phyloP scores from a whole-genome alignment of 2,113 vertebrate species.

The Nothocercus nigrocapillus region DNA sequence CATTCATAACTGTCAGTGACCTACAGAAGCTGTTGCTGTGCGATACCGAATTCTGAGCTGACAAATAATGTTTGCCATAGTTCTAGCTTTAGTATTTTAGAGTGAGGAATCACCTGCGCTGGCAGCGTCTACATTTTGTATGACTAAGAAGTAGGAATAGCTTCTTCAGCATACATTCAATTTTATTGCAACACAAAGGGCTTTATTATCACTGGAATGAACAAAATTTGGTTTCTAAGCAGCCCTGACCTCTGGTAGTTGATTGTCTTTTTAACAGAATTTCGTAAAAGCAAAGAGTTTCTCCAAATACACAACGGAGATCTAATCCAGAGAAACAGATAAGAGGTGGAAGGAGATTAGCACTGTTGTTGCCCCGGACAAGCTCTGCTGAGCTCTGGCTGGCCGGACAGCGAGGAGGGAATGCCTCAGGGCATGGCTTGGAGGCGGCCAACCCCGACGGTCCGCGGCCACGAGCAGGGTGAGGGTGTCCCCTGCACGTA shows the following conservation, averaged over 20 bases:
- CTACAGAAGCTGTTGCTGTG: constrained; percentile 30
- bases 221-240: constrained; percentile 41
- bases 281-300: constrained; percentile 1
- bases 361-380: background rate
- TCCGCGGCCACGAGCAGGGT: background rate
- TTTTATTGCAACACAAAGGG: constrained; percentile 33
- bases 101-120: constrained; percentile 28
- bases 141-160: constrained; percentile 25
- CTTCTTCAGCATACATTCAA: constrained; percentile 10
- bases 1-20: background rate
- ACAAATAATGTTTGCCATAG: constrained; percentile 7
- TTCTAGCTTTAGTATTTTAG: background rate
- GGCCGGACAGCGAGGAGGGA: background rate
- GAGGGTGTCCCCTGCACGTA: background rate
- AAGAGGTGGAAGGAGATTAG: background rate
- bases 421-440: fast-evolving
- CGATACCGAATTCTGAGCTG: constrained; percentile 44
- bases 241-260: constrained; percentile 1
- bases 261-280: constrained; percentile 34
- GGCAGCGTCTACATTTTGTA: background rate
- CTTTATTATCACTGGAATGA: constrained; percentile 12
- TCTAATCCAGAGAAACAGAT: background rate
- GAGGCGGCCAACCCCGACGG: background rate
- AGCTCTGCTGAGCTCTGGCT: background rate
- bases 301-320: background rate